Conservation (phyloP, 2,888 invertebrate genomes). For the Cyaniris semiargus region DNA sequence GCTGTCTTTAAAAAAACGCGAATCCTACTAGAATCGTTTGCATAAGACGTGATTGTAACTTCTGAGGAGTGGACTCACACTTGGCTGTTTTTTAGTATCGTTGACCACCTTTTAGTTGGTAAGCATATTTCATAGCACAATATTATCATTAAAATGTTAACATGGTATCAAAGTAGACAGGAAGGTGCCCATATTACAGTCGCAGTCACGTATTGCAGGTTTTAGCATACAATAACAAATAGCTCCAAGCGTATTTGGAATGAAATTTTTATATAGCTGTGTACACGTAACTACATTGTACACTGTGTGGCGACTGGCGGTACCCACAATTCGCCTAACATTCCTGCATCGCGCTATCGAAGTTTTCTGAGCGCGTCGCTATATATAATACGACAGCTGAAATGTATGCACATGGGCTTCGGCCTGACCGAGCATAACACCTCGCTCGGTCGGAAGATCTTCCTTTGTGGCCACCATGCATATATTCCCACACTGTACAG, state of each 20-base stretch:
- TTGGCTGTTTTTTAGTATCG: neutral
- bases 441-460: too few relatives aligned
- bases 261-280: neutral
- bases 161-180: slow-evolving; percentile 19
- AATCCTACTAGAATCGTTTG: neutral
- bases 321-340: too few relatives aligned
- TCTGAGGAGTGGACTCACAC: neutral
- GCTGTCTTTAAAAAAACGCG: too few relatives aligned
- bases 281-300: too few relatives aligned
- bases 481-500: too few relatives aligned
- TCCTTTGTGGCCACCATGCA: too few relatives aligned
- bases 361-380: too few relatives aligned
- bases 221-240: slow-evolving; percentile 39
- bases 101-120: neutral
- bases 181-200: slow-evolving; percentile 37
- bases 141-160: neutral
- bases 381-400: too few relatives aligned
- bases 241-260: slow-evolving; percentile 29
- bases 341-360: too few relatives aligned
- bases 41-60: neutral
- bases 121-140: neutral
- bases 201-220: slow-evolving; percentile 38
- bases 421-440: too few relatives aligned
- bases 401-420: too few relatives aligned
- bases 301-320: too few relatives aligned